Evolutionary conservation across 2,113 vertebrate genomes (phyloP).

Genomic region (Rhabdornis inornatus): DNA sequence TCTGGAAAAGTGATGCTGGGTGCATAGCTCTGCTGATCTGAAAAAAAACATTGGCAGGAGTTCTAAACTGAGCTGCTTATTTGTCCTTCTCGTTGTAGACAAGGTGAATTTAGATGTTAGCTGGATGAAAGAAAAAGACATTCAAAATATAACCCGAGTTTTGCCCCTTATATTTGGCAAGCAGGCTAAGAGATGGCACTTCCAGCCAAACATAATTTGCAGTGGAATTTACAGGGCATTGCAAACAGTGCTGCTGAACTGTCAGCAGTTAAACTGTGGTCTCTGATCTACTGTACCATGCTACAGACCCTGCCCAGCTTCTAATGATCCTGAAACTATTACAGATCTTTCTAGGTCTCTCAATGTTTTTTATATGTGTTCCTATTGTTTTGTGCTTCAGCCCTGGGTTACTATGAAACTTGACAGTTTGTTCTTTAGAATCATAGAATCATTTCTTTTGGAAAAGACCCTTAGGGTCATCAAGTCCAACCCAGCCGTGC

Average conservation of each 20-base stretch:
- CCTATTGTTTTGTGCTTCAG: not conserved
- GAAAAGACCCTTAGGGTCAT: not conserved
- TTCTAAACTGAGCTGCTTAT: slow-evolving; percentile 32
- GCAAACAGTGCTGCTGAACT: not conserved
- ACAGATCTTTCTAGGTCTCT: not conserved
- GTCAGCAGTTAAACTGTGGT: not conserved
- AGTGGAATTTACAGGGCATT: not conserved
- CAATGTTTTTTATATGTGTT: not conserved
- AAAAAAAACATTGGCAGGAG: not conserved
- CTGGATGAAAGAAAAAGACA: not conserved
- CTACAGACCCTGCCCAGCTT: not conserved
- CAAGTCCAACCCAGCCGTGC: not conserved
- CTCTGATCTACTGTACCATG: not conserved
- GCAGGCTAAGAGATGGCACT: not conserved
- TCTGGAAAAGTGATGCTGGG: slow-evolving; percentile 34
- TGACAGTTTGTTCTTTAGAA: not conserved
- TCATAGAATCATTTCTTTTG: not conserved
- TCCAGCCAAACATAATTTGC: not conserved
- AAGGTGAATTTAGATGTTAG: slow-evolving; percentile 29
- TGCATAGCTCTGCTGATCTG: slow-evolving; percentile 19
- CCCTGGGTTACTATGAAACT: not conserved
- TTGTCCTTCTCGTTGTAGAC: slow-evolving; percentile 38
- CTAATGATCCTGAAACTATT: not conserved
- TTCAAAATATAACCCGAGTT: not conserved
- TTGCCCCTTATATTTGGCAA: not conserved